These are phyloP conservation scores for Lymantria dispar DNA, from an alignment of 2,888 invertebrate species.

Conservation along the genomic window DNA sequence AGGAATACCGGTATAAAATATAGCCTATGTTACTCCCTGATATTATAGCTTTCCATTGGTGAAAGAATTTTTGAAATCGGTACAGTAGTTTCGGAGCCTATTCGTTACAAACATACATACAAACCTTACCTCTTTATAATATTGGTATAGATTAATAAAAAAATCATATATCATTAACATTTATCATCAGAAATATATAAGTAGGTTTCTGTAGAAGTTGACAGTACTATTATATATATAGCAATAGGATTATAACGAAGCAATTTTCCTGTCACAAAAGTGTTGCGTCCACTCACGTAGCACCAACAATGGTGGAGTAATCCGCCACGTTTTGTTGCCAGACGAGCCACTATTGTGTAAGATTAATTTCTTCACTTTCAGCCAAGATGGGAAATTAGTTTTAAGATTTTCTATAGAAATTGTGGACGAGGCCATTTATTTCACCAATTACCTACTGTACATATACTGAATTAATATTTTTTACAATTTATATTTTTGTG, in stretches of 20 bases:
- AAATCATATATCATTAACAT: too few species aligned
- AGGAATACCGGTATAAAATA: too few species aligned
- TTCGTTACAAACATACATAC: too few species aligned
- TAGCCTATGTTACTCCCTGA: too few species aligned
- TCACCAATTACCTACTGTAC: background rate
- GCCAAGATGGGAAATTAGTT: conserved; percentile 12
- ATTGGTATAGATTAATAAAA: too few species aligned
- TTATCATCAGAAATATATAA: background rate
- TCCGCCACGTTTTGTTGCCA: conserved; percentile 14
- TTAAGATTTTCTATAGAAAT: background rate
- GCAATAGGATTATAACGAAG: conserved; percentile 29
- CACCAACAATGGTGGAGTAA: conserved; percentile 27
- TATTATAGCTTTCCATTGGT: too few species aligned
- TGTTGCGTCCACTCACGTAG: conserved; percentile 17
- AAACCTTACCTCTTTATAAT: too few species aligned
- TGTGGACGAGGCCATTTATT: background rate
- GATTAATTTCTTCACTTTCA: conserved; percentile 12
- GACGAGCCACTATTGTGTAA: conserved; percentile 17
- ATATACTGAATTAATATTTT: too few species aligned
- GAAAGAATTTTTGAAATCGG: too few species aligned
- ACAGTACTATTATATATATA: conserved; percentile 12
- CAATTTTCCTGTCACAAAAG: conserved; percentile 30
- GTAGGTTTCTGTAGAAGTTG: conserved; percentile 5
- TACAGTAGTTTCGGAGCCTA: too few species aligned
- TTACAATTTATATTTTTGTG: too few species aligned